phyloP scores from a whole-genome alignment of 2,797 vertebrate species.

The Chaetophractus vellerosus region DNA sequence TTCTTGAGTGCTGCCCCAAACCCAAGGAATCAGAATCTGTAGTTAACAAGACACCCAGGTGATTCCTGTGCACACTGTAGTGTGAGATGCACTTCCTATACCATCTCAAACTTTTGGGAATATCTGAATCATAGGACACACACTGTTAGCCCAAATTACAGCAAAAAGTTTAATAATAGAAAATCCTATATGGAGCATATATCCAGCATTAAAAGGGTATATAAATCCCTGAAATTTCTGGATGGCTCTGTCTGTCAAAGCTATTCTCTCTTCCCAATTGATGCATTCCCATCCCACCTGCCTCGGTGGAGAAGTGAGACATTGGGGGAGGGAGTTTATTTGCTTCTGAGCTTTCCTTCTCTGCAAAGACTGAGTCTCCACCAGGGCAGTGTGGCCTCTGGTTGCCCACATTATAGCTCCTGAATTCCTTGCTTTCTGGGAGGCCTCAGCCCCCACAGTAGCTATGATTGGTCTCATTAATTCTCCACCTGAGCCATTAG shows the following conservation, averaged over 20 bases:
- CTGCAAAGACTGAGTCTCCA: no score
- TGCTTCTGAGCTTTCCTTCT: not conserved
- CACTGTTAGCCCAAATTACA: not conserved
- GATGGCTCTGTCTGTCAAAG: not conserved
- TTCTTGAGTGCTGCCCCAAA: not conserved
- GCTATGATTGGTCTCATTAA: no score
- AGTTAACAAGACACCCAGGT: not conserved
- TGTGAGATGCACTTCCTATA: not conserved
- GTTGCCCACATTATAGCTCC: no score
- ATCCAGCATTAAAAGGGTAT: not conserved
- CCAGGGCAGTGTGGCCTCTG: no score
- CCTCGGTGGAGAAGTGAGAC: not conserved
- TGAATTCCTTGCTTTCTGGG: no score
- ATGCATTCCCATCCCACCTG: not conserved
- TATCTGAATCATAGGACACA: not conserved
- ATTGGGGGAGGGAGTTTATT: not conserved
- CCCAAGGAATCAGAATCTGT: not conserved
- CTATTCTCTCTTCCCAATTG: not conserved
- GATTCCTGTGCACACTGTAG: not conserved
- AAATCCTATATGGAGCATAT: not conserved
- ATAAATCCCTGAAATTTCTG: not conserved
- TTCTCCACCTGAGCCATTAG: no score
- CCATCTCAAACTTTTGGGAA: not conserved
- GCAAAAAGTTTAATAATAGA: not conserved
- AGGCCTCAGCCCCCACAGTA: no score